Evolutionary conservation across 1,140 invertebrate genomes (phyloP).

Genomic region (Lamellibrachia luymesi): DNA sequence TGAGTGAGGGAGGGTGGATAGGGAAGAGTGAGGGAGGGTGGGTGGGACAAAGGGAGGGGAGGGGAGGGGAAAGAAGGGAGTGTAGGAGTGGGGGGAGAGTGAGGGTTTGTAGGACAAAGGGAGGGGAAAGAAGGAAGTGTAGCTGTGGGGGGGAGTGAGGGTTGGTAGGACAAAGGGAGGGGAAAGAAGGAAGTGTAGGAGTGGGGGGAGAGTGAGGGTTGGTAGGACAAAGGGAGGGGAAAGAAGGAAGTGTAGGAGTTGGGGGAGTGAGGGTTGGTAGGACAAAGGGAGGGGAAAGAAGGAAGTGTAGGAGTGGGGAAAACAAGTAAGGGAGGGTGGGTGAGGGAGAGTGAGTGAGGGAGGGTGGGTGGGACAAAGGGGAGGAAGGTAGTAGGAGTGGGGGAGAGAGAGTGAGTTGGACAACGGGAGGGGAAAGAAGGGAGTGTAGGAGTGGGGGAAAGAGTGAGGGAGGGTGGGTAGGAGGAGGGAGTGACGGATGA

Average conservation of each 20-base stretch:
- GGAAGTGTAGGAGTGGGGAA: neutral
- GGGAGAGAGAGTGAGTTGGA: too few species aligned
- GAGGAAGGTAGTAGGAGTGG: neutral
- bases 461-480: too few species aligned
- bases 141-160: neutral
- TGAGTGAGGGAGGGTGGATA: neutral
- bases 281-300: neutral
- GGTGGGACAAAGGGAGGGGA: too few species aligned
- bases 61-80: neutral
- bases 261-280: too few species aligned
- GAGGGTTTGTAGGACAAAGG: neutral
- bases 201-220: neutral
- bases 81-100: neutral
- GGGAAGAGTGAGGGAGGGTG: too few species aligned
- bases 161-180: neutral
- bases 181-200: neutral
- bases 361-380: too few species aligned
- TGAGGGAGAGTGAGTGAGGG: neutral
- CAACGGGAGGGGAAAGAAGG: neutral
- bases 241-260: neutral
- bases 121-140: neutral
- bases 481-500: neutral
- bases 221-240: too few species aligned
- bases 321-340: neutral
- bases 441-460: neutral